phyloP scores from a whole-genome alignment of 1,140 invertebrate species.

The Lepidurus arcticus region DNA sequence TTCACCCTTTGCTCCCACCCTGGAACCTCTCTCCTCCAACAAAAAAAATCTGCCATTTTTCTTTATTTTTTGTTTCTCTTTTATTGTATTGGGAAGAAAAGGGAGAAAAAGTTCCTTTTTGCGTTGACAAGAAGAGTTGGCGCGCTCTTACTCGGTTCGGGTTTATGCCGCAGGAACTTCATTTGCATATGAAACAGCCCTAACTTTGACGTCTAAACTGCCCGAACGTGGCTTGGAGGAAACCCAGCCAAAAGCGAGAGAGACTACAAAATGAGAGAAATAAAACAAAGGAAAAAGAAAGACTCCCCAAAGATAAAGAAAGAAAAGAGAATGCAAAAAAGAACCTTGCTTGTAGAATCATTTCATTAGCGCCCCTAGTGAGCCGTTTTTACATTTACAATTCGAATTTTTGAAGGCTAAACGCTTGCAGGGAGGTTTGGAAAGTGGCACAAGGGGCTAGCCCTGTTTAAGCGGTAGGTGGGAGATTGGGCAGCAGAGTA shows the following conservation, averaged over 20 bases:
- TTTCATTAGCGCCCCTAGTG: background rate
- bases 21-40: too few relatives aligned
- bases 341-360: background rate
- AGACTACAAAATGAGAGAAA: background rate
- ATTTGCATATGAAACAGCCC: constrained; percentile 18
- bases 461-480: too few relatives aligned
- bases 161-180: background rate
- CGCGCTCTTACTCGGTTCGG: background rate
- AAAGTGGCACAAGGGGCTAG: too few relatives aligned
- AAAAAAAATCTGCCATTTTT: background rate
- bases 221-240: background rate
- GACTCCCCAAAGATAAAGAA: background rate
- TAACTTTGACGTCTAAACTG: constrained; percentile 8
- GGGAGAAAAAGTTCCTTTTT: background rate
- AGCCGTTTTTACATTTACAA: background rate
- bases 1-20: background rate
- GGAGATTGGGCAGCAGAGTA: too few relatives aligned
- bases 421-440: too few relatives aligned
- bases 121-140: background rate
- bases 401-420: background rate
- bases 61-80: background rate
- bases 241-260: background rate
- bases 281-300: background rate
- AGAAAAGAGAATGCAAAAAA: background rate
- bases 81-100: background rate